Percentiles rank a stretch among this genome's conserved stretches.
phyloP scores from a whole-genome alignment of 2,797 vertebrate species.

The Gallinago solitaria region DNA sequence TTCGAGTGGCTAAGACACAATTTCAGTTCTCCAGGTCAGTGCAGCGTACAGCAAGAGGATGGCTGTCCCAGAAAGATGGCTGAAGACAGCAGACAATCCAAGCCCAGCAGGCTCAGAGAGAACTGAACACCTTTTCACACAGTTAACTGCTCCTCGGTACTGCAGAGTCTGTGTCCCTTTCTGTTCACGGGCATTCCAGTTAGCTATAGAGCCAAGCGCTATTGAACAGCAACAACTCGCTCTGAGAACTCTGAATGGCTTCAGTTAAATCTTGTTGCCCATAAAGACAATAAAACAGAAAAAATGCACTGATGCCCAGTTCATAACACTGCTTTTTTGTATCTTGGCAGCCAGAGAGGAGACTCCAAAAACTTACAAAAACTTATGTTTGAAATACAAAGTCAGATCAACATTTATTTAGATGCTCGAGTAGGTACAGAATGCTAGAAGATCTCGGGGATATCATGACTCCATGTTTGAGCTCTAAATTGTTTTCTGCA shows the following conservation, averaged over 20 bases:
- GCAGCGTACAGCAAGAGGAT: not conserved
- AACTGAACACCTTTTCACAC: not conserved
- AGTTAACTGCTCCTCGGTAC: not conserved
- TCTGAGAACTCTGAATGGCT: not conserved
- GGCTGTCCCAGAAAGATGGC: not conserved
- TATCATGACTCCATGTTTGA: not conserved
- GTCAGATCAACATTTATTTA: not conserved
- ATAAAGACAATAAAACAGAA: not conserved
- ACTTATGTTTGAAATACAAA: not conserved
- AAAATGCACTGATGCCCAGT: not conserved
- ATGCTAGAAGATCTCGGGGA: not conserved
- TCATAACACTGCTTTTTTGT: not conserved
- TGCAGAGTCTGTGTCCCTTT: accelerated
- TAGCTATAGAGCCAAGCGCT: not conserved
- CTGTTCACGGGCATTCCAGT: not conserved
- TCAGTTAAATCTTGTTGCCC: not conserved
- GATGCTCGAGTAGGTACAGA: not conserved
- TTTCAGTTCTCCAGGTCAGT: not conserved
- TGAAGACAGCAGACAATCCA: not conserved
- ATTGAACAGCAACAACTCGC: not conserved
- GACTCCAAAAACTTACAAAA: not conserved
- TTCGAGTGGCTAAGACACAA: not conserved
- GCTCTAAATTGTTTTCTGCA: not conserved
- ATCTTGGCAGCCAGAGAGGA: not conserved
- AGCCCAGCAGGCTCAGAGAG: not conserved